Percentiles rank a stretch among this genome's conserved stretches.
Conservation (phyloP, 1,140 invertebrate genomes). For the Tetramorium parvispinum region DNA sequence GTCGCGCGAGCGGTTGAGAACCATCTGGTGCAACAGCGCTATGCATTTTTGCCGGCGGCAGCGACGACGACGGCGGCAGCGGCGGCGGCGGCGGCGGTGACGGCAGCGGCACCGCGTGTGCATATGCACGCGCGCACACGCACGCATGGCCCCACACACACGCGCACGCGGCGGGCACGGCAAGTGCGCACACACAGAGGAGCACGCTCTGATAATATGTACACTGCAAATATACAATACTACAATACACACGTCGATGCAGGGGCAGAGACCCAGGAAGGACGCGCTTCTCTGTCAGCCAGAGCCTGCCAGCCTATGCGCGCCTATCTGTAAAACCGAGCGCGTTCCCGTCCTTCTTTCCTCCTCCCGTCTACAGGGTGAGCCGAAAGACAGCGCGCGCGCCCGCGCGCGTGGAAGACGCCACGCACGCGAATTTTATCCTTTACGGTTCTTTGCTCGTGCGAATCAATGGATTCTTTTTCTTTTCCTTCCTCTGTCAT, state of each 20-base stretch:
- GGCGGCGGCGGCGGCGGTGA: conserved; percentile 6
- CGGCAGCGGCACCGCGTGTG: conserved; percentile 10
- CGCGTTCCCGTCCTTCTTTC: conserved; percentile 32
- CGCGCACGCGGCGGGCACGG: conserved; percentile 34
- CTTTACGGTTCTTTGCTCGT: not conserved
- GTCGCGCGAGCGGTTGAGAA: conserved; percentile 79
- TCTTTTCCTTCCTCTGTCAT: not conserved
- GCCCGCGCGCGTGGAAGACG: too few species aligned
- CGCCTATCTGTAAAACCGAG: conserved; percentile 59
- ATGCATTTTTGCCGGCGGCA: conserved; percentile 82
- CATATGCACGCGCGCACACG: conserved; percentile 60
- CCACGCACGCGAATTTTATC: conserved; percentile 20
- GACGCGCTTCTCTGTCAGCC: conserved; percentile 77
- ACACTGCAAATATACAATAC: conserved; percentile 83
- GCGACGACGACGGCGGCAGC: conserved; percentile 40
- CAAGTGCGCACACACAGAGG: conserved; percentile 59
- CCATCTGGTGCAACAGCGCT: conserved; percentile 77
- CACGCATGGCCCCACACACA: conserved; percentile 38
- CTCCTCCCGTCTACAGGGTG: conserved; percentile 60
- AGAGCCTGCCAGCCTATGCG: conserved; percentile 61
- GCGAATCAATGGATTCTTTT: conserved; percentile 8
- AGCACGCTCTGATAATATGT: conserved; percentile 79
- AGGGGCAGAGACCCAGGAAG: conserved; percentile 86
- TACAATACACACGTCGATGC: conserved; percentile 74
- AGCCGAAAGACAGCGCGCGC: conserved; percentile 16